These are phyloP conservation scores for Dreissena rostriformis DNA, from an alignment of 1,140 invertebrate species.

Conservation along the genomic window DNA sequence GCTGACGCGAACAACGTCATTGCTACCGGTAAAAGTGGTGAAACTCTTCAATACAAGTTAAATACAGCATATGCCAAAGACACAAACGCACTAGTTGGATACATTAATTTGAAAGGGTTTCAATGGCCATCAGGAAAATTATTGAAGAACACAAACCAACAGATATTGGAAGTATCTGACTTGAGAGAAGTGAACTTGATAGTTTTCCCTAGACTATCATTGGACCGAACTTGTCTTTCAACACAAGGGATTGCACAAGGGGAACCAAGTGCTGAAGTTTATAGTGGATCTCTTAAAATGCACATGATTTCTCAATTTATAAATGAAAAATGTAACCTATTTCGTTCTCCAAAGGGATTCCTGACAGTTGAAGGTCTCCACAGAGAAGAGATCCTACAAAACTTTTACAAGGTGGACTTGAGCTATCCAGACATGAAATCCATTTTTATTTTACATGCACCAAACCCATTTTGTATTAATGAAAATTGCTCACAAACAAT, in stretches of 20 bases:
- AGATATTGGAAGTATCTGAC: background rate
- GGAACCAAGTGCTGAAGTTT: constrained; percentile 45
- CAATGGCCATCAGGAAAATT: constrained; percentile 62
- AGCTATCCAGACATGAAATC: background rate
- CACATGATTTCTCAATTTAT: constrained; percentile 63
- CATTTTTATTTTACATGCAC: background rate
- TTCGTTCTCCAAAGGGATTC: constrained; percentile 59
- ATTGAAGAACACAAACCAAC: constrained; percentile 19
- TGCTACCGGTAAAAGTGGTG: too few relatives aligned
- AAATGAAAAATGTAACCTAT: constrained; percentile 68
- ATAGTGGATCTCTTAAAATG: constrained; percentile 31
- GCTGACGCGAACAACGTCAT: too few relatives aligned
- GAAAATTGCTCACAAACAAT: background rate
- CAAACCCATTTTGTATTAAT: background rate
- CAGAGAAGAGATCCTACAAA: constrained; percentile 65
- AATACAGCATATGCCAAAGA: too few relatives aligned
- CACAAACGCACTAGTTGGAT: constrained; percentile 34
- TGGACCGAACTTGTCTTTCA: constrained; percentile 69
- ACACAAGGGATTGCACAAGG: constrained; percentile 4
- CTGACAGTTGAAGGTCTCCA: constrained; percentile 67
- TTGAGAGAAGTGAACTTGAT: constrained; percentile 50
- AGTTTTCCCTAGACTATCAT: constrained; percentile 56
- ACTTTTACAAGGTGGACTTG: constrained; percentile 63
- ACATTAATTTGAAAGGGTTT: constrained; percentile 45
- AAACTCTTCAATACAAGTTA: too few relatives aligned